phyloP scores from a whole-genome alignment of 1,140 invertebrate species.

The Nilaparvata lugens region DNA sequence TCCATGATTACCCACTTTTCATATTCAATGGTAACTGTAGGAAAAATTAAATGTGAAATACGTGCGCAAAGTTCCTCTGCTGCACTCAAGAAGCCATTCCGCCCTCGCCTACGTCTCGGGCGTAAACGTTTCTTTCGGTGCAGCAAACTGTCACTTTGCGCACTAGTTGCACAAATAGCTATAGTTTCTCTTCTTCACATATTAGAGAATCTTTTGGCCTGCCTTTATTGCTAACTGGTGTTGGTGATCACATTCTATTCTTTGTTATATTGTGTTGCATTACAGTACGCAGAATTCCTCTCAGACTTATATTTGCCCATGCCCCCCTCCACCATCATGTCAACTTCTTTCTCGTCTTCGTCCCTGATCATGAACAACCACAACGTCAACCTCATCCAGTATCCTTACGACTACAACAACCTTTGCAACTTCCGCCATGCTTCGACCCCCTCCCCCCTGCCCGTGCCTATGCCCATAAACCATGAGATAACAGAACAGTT shows the following conservation, averaged over 20 bases:
- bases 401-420: neutral
- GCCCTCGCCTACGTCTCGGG: too few relatives aligned
- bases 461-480: slow-evolving; percentile 29
- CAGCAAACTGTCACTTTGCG: too few relatives aligned
- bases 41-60: too few relatives aligned
- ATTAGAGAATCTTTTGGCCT: neutral
- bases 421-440: slow-evolving; percentile 25
- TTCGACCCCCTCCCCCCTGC: slow-evolving; percentile 34
- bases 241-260: slow-evolving; percentile 2
- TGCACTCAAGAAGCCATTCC: too few relatives aligned
- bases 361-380: slow-evolving; percentile 10
- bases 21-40: too few relatives aligned
- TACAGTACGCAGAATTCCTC: slow-evolving; percentile 60
- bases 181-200: too few relatives aligned
- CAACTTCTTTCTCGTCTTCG: slow-evolving; percentile 8
- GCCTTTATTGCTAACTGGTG: neutral
- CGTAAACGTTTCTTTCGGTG: too few relatives aligned
- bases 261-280: slow-evolving; percentile 20
- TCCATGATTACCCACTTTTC: too few relatives aligned
- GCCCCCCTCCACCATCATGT: slow-evolving; percentile 15
- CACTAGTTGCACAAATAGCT: too few relatives aligned
- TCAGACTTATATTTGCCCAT: slow-evolving; percentile 55
- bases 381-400: neutral
- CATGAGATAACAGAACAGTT: slow-evolving; percentile 50
- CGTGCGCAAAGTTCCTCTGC: too few relatives aligned